These are phyloP conservation scores for Pachliopta kotzebuea DNA, from an alignment of 2,888 invertebrate genomes.

Conservation along the genomic window DNA sequence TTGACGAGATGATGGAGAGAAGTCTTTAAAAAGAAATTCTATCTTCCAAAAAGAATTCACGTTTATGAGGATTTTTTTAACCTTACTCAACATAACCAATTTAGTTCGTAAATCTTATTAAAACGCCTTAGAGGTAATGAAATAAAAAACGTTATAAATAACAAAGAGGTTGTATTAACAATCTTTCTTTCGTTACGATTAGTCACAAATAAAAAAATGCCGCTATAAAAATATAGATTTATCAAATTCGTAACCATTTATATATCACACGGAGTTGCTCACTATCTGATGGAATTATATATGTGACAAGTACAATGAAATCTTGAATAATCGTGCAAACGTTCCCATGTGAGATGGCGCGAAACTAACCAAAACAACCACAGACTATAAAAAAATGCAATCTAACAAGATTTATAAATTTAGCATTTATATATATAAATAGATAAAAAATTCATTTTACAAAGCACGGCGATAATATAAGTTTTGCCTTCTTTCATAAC, in stretches of 20 bases:
- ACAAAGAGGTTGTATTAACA: slow-evolving; percentile 51
- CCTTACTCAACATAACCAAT: too few relatives aligned
- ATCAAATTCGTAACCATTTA: slow-evolving; percentile 37
- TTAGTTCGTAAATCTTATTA: too few relatives aligned
- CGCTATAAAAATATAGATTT: slow-evolving; percentile 52
- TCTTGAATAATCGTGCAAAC: slow-evolving; percentile 8
- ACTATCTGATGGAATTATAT: slow-evolving; percentile 30
- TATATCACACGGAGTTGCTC: slow-evolving; percentile 45
- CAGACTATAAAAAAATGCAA: slow-evolving; percentile 25
- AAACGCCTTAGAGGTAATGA: neutral
- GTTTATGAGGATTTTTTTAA: too few relatives aligned
- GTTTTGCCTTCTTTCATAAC: neutral
- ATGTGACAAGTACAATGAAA: slow-evolving; percentile 17
- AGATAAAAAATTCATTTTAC: slow-evolving; percentile 11
- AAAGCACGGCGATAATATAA: neutral
- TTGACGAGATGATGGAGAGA: too few relatives aligned
- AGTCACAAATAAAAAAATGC: slow-evolving; percentile 51
- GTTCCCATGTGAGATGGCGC: slow-evolving; percentile 29
- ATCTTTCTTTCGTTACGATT: slow-evolving; percentile 43
- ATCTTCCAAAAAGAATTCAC: too few relatives aligned
- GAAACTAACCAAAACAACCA: slow-evolving; percentile 15
- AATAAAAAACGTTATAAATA: neutral
- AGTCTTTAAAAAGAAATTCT: too few relatives aligned
- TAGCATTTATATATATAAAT: slow-evolving; percentile 9
- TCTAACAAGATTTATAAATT: slow-evolving; percentile 17